Base-by-base conservation (phyloP, 2,888 invertebrate species). In the Pyrrhia umbra region DNA sequence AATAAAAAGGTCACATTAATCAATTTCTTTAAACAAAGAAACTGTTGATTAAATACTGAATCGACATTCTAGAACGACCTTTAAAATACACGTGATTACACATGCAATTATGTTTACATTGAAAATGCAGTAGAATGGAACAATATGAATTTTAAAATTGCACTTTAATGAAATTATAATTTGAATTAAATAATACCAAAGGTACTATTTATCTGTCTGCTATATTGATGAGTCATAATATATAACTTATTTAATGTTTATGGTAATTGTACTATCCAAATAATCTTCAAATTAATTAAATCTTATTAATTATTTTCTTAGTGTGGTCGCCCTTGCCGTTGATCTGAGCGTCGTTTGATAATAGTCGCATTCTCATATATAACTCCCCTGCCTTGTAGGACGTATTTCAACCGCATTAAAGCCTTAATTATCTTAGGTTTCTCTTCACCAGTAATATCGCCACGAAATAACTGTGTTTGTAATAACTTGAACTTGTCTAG, bases 381-480 rank as follows among this genome's bases (percentile, higher is more conserved):
- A 34, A 55, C n/a, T 21, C 25, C 16, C 23, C 30, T 51, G 4
- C 63, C 43, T 62, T 55, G 20, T 1, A 72, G 40, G 10, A 63
- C 47, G 0, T 47, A 61, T 39, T 79, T 75, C 39, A 77, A 54
- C 20, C 43, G 43, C 62, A 64, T 73, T 50, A 75, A 47, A 18
- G 66, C 57, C 55, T 79, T 82, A 3, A 87, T 61, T 18, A 90
- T 82, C 72, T 72, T 85, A 27, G 81, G 82, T 55, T 74, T 72
- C 18, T 74, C 71, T 49, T 68, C 30, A 65, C 81, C 67, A 23
- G 61, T 76, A 21, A 85, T 52, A 68, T 79, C 81, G 79, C 82
- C 81, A 68, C 89, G 88, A 66, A 92, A 91, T 55, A 93, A 74
- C 62, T 88, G 77, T 15, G 70, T 71, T 69, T 90, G 85, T 40